Evolutionary conservation across 2,888 invertebrate genomes (phyloP).

Genomic region (Ditylenchus weischeri): DNA sequence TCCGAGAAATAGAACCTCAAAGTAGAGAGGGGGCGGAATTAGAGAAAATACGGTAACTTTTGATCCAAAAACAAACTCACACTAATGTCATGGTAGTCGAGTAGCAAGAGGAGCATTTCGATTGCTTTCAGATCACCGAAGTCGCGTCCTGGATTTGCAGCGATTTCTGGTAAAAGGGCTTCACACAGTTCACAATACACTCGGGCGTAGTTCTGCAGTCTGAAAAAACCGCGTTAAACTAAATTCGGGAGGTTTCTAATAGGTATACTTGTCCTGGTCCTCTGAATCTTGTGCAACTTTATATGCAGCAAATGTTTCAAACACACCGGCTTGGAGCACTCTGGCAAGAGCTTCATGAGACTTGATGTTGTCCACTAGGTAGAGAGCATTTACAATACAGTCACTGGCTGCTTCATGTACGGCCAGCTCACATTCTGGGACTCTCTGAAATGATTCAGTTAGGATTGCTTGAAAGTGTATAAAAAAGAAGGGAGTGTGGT

Average conservation of each 20-base stretch:
- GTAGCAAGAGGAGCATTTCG: constrained; percentile 83
- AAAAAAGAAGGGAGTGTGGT: not conserved
- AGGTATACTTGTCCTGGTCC: constrained; percentile 76
- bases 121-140: constrained; percentile 71
- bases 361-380: constrained; percentile 20
- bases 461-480: not conserved
- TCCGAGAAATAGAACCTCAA: no score
- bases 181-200: constrained; percentile 92
- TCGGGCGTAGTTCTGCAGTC: constrained; percentile 83
- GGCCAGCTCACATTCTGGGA: not conserved
- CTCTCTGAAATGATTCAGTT: constrained; percentile 6
- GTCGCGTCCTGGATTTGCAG: constrained; percentile 61
- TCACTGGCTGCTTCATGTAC: constrained; percentile 30
- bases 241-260: not conserved
- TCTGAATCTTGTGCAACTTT: constrained; percentile 86
- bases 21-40: no score
- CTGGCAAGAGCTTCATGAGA: constrained; percentile 16
- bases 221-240: constrained; percentile 51
- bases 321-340: constrained; percentile 25
- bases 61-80: no score
- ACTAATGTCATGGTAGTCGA: constrained; percentile 87
- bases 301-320: constrained; percentile 76
- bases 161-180: constrained; percentile 79
- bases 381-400: constrained; percentile 26
- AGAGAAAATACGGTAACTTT: no score